Base-by-base conservation (phyloP, 2,888 invertebrate genomes). In the Plusia festucae region DNA sequence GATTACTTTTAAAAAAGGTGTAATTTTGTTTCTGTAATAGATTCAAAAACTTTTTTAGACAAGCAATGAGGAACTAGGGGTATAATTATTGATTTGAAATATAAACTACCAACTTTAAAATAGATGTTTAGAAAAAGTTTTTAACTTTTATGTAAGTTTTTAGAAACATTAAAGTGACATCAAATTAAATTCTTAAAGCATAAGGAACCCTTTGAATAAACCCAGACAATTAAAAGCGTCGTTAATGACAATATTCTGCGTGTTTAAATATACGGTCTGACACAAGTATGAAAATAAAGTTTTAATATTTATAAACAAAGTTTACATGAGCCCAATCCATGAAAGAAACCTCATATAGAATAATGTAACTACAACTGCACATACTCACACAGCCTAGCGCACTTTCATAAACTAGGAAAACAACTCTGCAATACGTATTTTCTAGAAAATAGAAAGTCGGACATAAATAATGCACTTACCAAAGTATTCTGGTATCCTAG, bases 401-500 rank as follows among this genome's bases (percentile, higher is more conserved):
- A 56, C 65, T 70, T 68, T 66, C 62, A 32, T 67, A 63, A 71
- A 69, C 65, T 68, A 65, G 68, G 74, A 77, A 82, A 72, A 78
- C 59, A 49, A 62, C 66, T 70, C 55, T 54, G 65, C 62, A 65
- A 56, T 52, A 61, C 27, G 70, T 69, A 77, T 79, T 83, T 88
- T 89, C 87, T 90, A 87, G 84, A 88, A 88, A 89, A 83, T 86
- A 91, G 90, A 91, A 93, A 93, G 91, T 90, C 78, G 70, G 30
- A 60, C 72, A 61, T 60, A 76, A n/a, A n/a, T n/a, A n/a, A n/a
- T 40, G 65, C 52, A 95, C 96, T 96, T 83, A 97, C 96, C 96
- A 97, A 95, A 53, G 97, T 96, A 81, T 96, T 96, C 87, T 97
- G 96, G 83, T 97, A 97, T 59, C 97, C 97, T 84, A 97, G 91